Conservation (phyloP, 2,888 invertebrate genomes). For the Fabriciana adippe region DNA sequence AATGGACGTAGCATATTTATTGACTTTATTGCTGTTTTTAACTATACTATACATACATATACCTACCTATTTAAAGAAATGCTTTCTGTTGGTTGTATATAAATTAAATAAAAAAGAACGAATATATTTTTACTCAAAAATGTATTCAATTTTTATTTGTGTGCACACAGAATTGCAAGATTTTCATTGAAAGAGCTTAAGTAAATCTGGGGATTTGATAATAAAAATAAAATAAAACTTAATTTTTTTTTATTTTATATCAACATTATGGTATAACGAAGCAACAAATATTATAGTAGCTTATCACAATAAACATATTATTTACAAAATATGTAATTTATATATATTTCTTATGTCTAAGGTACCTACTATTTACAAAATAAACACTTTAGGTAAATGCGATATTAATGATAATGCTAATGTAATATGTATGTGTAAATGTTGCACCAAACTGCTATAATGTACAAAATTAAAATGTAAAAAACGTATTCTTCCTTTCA, state of each 20-base stretch:
- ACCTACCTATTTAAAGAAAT: no score
- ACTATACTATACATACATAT: no score
- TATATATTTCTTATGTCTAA: background rate
- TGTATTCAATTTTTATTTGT: no score
- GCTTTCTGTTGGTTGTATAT: no score
- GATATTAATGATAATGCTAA: constrained; percentile 11
- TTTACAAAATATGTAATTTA: constrained; percentile 21
- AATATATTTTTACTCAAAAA: no score
- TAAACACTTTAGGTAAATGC: constrained; percentile 23
- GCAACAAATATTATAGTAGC: constrained; percentile 23
- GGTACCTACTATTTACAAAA: constrained; percentile 16
- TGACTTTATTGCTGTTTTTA: no score
- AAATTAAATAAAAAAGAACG: no score
- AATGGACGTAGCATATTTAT: no score
- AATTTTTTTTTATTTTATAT: constrained; percentile 3
- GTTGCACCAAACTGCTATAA: background rate
- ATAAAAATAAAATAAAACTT: background rate
- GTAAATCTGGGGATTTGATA: no score
- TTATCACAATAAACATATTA: constrained; percentile 32
- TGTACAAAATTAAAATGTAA: background rate
- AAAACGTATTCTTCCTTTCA: no score
- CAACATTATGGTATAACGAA: constrained; percentile 23
- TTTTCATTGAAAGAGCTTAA: no score
- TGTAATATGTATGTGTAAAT: background rate
- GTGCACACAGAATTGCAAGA: no score